Evolutionary conservation across 2,888 invertebrate species (phyloP).

Genomic region (Aporophyla lueneburgensis): DNA sequence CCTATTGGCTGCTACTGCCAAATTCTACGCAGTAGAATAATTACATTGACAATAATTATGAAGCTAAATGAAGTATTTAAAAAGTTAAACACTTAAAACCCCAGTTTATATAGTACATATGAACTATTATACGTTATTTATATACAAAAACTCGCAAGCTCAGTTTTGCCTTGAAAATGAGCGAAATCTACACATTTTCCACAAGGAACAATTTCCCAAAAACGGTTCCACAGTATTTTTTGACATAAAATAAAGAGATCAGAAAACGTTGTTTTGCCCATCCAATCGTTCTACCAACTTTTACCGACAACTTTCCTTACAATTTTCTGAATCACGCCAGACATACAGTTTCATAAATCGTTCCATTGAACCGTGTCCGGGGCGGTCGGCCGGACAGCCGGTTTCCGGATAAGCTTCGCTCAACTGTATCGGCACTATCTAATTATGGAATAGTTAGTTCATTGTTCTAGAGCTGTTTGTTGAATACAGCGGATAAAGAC

Average conservation of each 20-base stretch:
- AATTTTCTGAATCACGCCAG: slow-evolving; percentile 22
- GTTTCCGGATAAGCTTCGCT: slow-evolving; percentile 61
- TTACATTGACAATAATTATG: too few relatives aligned
- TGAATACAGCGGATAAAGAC: not conserved
- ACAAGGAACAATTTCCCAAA: not conserved
- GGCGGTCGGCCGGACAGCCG: slow-evolving; percentile 57
- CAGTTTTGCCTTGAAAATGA: not conserved
- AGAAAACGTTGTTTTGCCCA: not conserved
- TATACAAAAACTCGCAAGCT: not conserved
- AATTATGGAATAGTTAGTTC: slow-evolving; percentile 46
- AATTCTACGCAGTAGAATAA: too few relatives aligned
- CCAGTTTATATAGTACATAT: too few relatives aligned
- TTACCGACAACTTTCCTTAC: not conserved
- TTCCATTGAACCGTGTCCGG: slow-evolving; percentile 51
- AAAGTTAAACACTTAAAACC: too few relatives aligned
- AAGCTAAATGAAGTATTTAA: too few relatives aligned
- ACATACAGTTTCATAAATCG: slow-evolving; percentile 37
- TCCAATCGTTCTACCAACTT: not conserved
- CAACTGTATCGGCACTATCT: slow-evolving; percentile 54
- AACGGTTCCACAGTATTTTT: not conserved
- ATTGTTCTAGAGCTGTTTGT: slow-evolving; percentile 51
- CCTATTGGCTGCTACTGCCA: too few relatives aligned
- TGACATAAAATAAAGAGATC: not conserved
- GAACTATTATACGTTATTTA: too few relatives aligned
- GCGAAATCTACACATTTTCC: not conserved